phyloP scores from a whole-genome alignment of 2,113 vertebrate species.

The Miniopterus natalensis region DNA sequence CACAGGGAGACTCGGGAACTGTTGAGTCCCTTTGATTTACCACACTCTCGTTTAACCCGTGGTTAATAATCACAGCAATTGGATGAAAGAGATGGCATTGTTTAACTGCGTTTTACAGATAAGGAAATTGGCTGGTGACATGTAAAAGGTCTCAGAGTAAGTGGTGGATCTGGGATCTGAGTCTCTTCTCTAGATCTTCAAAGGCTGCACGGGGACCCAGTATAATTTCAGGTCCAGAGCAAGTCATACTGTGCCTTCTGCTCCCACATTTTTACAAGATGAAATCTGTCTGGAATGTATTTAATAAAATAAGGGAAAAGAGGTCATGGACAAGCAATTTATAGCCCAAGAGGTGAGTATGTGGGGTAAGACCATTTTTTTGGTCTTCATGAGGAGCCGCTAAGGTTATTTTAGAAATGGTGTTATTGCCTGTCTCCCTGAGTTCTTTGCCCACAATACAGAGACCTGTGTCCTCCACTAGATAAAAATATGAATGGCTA shows the following conservation, averaged over 20 bases:
- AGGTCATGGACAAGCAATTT: not conserved
- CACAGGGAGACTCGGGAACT: not conserved
- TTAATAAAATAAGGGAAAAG: conserved; percentile 29
- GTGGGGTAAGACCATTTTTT: not conserved
- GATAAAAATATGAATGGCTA: conserved; percentile 27
- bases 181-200: not conserved
- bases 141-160: not conserved
- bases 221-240: not conserved
- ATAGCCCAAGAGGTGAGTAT: not conserved
- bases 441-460: not conserved
- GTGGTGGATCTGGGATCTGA: not conserved
- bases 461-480: not conserved
- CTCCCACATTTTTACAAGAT: not conserved
- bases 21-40: not conserved
- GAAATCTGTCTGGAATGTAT: conserved; percentile 32
- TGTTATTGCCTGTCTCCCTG: not conserved
- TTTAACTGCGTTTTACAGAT: conserved; percentile 55
- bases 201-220: not conserved
- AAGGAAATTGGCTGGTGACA: conserved; percentile 25
- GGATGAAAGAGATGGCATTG: not conserved
- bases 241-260: not conserved
- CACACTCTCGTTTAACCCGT: not conserved
- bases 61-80: conserved; percentile 1
- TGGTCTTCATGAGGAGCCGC: not conserved
- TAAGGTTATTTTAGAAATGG: not conserved